Conservation (phyloP, 1,140 invertebrate species). For the Anastrepha ludens region DNA sequence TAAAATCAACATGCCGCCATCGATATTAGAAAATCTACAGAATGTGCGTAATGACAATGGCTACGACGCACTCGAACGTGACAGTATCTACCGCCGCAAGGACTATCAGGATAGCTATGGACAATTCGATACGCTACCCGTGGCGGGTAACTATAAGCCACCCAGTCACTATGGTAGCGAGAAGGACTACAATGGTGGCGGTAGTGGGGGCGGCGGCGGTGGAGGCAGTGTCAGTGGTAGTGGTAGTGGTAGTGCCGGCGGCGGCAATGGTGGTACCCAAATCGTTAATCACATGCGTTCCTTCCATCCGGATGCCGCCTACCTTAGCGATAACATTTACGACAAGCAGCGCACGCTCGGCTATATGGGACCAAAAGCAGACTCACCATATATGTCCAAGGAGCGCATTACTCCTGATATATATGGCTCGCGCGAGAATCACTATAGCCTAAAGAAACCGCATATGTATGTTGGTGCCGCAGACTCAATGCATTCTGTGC, state of each 20-base stretch:
- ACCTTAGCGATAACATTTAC: conserved; percentile 71
- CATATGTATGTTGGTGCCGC: conserved; percentile 62
- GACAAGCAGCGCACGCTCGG: conserved; percentile 70
- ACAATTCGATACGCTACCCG: conserved; percentile 54
- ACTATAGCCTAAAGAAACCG: conserved; percentile 70
- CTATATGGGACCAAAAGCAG: conserved; percentile 66
- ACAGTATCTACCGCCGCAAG: conserved; percentile 67
- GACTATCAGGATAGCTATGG: conserved; percentile 71
- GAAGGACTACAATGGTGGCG: conserved; percentile 63
- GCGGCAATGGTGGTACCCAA: conserved; percentile 63
- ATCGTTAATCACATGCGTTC: conserved; percentile 71
- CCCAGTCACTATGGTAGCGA: conserved; percentile 72
- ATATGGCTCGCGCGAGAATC: conserved; percentile 70
- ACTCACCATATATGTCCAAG: conserved; percentile 72
- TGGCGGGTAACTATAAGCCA: conserved; percentile 66
- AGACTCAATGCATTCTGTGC: conserved; percentile 74
- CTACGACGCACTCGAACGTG: conserved; percentile 65
- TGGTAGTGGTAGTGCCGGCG: conserved; percentile 55
- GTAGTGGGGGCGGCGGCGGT: conserved; percentile 54
- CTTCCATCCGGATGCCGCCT: conserved; percentile 69
- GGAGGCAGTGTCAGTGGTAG: conserved; percentile 55
- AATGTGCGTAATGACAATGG: conserved; percentile 75
- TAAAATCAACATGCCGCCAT: conserved; percentile 76
- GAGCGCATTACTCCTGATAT: conserved; percentile 72
- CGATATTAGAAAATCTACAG: conserved; percentile 78